phyloP scores from a whole-genome alignment of 2,113 vertebrate genomes.

The Terrapene triunguis region DNA sequence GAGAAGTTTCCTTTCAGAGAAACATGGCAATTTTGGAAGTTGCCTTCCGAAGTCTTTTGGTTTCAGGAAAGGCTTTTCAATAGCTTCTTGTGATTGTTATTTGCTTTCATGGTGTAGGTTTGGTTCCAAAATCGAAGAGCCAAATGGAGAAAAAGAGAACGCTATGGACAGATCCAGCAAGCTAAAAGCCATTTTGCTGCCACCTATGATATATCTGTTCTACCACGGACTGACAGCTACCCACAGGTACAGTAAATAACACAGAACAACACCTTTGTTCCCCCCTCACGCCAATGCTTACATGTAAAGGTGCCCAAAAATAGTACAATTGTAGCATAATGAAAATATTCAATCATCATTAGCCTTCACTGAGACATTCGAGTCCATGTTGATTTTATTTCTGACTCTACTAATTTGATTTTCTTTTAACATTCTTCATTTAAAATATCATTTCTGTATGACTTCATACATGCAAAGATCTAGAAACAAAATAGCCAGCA shows the following conservation, averaged over 20 bases:
- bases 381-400: not conserved
- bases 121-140: slow-evolving; percentile 99
- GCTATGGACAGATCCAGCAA: slow-evolving; percentile 97
- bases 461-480: not conserved
- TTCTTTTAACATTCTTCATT: slow-evolving; percentile 19
- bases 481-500: not conserved
- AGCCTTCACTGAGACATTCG: not conserved
- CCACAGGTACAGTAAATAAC: slow-evolving; percentile 87
- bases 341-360: not conserved
- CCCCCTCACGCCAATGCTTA: not conserved
- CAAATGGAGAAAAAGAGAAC: slow-evolving; percentile 97
- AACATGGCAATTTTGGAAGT: not conserved
- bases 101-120: slow-evolving; percentile 81
- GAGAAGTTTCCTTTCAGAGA: not conserved
- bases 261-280: not conserved
- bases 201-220: slow-evolving; percentile 94
- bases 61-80: not conserved
- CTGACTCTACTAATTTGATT: not conserved
- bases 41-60: not conserved
- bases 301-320: not conserved
- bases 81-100: not conserved
- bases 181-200: slow-evolving; percentile 96
- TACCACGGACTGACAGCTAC: slow-evolving; percentile 94
- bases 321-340: not conserved
- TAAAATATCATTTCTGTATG: not conserved